phyloP scores from a whole-genome alignment of 2,888 invertebrate species.

The Noctua janthe region DNA sequence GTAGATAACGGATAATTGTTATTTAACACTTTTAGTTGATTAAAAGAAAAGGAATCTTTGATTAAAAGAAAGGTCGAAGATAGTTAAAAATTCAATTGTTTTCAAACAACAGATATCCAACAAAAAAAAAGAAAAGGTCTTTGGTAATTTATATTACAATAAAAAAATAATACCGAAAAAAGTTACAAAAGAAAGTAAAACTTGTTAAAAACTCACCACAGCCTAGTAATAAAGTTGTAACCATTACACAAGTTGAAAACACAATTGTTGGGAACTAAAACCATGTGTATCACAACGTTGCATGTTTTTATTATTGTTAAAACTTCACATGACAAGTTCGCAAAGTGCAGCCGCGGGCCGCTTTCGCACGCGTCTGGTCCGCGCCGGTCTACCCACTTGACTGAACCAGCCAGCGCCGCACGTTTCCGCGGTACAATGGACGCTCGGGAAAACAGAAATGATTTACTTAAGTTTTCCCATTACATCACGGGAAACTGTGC shows the following conservation, averaged over 20 bases:
- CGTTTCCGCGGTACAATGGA: conserved; percentile 17
- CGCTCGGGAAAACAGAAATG: conserved; percentile 36
- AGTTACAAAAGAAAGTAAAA: conserved; percentile 5
- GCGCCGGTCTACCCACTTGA: conserved; percentile 21
- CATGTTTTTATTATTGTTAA: conserved; percentile 27
- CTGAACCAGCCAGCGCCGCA: conserved; percentile 30
- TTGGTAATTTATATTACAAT: background rate
- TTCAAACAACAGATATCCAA: background rate
- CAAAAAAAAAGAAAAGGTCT: background rate
- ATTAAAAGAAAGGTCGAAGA: conserved; percentile 8
- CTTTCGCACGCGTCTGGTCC: conserved; percentile 27
- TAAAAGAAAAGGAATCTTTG: too few relatives aligned
- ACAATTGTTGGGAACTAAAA: conserved; percentile 27
- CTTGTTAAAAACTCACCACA: conserved; percentile 37
- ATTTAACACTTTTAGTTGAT: conserved; percentile 8
- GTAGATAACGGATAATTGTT: conserved; percentile 12
- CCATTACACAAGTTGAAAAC: conserved; percentile 13
- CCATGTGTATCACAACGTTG: conserved; percentile 19
- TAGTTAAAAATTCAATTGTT: background rate
- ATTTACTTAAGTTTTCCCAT: conserved; percentile 37
- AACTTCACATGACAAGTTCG: conserved; percentile 44
- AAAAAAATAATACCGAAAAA: background rate
- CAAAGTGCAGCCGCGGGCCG: background rate
- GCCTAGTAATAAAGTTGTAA: background rate
- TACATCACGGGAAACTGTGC: conserved; percentile 29